Conservation (phyloP, 2,113 vertebrate genomes). For the Actenoides hombroni region DNA sequence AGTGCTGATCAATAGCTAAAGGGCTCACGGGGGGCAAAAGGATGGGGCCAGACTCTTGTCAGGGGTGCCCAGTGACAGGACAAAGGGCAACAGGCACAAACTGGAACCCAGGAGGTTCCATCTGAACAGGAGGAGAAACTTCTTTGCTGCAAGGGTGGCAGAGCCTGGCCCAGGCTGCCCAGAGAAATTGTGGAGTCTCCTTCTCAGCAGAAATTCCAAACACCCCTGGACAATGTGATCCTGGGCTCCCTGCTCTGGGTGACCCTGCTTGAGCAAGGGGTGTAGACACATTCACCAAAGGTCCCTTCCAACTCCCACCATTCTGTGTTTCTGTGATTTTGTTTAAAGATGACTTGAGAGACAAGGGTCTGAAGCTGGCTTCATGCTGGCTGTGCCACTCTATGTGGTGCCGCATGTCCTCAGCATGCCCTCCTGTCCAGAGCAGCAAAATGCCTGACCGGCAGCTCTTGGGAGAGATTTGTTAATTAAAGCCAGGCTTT, state of each 20-base stretch:
- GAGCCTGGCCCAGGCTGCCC: background rate
- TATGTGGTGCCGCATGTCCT: background rate
- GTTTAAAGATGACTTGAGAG: background rate
- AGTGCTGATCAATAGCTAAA: background rate
- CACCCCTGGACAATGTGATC: too few relatives aligned
- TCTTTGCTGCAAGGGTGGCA: background rate
- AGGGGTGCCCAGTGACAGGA: background rate
- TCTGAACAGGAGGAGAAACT: background rate
- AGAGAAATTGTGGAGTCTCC: background rate
- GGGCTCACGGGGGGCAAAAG: background rate
- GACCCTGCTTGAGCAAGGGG: background rate
- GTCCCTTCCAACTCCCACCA: background rate
- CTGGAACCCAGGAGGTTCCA: background rate
- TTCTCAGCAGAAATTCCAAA: too few relatives aligned
- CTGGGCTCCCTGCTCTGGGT: background rate
- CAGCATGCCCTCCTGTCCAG: background rate
- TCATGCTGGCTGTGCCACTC: fast-evolving
- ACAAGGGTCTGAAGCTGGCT: background rate
- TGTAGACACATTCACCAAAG: background rate
- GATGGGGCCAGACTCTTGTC: background rate
- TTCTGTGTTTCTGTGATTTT: background rate
- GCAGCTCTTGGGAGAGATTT: background rate
- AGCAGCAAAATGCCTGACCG: background rate
- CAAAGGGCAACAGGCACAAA: background rate
- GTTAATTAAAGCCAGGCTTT: constrained; percentile 56